These are phyloP conservation scores for Tricholaema leucomelas DNA, from an alignment of 2,113 vertebrate genomes.

Conservation along the genomic window DNA sequence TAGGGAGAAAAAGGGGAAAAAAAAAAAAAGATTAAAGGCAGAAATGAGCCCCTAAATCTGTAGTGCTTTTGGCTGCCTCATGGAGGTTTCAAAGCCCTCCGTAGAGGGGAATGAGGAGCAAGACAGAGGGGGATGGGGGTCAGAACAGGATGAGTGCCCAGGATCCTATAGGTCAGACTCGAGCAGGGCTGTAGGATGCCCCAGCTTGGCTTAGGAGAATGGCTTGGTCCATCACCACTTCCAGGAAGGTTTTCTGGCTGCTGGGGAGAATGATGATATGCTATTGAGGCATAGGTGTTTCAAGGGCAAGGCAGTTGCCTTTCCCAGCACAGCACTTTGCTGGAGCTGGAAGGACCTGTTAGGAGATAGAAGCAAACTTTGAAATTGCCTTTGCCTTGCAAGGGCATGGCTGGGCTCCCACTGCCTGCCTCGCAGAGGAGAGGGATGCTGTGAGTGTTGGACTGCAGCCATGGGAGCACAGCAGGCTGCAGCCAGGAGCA, in stretches of 20 bases:
- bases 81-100: neutral
- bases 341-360: neutral
- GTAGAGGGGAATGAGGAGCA: fast-evolving
- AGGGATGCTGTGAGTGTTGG: neutral
- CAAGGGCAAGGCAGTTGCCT: neutral
- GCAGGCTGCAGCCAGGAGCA: neutral
- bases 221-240: neutral
- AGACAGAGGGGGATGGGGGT: neutral
- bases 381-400: neutral
- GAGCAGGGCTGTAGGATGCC: neutral
- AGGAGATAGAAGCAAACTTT: neutral
- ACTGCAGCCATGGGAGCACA: neutral
- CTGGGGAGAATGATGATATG: neutral
- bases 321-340: neutral
- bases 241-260: neutral
- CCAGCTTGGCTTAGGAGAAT: neutral
- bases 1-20: neutral
- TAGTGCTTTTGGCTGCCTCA: neutral
- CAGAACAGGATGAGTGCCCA: neutral
- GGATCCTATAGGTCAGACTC: neutral
- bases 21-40: neutral
- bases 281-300: neutral
- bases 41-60: neutral
- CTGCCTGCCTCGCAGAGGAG: fast-evolving
- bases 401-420: fast-evolving